Evolutionary conservation across 1,140 invertebrate species (phyloP).

Genomic region (Apis laboriosa): DNA sequence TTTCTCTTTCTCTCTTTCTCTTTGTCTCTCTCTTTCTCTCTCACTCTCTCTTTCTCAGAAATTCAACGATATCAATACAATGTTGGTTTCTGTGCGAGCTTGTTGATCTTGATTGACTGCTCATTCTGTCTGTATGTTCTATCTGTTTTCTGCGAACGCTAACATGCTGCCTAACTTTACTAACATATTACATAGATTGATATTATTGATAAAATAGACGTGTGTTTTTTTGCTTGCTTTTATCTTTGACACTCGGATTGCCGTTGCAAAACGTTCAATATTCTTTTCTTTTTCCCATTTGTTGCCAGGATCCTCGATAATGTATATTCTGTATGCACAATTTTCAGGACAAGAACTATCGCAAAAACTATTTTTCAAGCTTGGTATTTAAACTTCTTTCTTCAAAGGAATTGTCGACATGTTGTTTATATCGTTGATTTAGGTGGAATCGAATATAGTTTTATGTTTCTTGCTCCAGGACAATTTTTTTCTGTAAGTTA

Average conservation of each 20-base stretch:
- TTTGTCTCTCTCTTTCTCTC: too few relatives aligned
- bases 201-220: too few relatives aligned
- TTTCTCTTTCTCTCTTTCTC: too few relatives aligned
- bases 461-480: constrained; percentile 10
- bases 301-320: not conserved
- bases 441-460: not conserved
- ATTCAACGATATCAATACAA: constrained; percentile 39
- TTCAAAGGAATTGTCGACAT: not conserved
- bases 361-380: not conserved
- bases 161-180: constrained; percentile 69
- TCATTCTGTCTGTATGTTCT: constrained; percentile 70
- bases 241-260: constrained; percentile 38
- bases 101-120: constrained; percentile 66
- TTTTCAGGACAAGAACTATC: not conserved
- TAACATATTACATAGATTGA: constrained; percentile 31
- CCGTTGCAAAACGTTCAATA: constrained; percentile 25
- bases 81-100: constrained; percentile 69
- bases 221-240: constrained; percentile 32
- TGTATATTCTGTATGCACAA: not conserved
- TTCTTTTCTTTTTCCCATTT: not conserved
- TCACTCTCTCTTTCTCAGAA: not conserved
- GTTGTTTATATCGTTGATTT: too few relatives aligned
- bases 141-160: constrained; percentile 70
- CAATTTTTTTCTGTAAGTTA: not conserved
- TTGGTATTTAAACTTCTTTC: not conserved